These are phyloP conservation scores for Diarsia brunnea DNA, from an alignment of 2,888 invertebrate genomes.

Conservation along the genomic window DNA sequence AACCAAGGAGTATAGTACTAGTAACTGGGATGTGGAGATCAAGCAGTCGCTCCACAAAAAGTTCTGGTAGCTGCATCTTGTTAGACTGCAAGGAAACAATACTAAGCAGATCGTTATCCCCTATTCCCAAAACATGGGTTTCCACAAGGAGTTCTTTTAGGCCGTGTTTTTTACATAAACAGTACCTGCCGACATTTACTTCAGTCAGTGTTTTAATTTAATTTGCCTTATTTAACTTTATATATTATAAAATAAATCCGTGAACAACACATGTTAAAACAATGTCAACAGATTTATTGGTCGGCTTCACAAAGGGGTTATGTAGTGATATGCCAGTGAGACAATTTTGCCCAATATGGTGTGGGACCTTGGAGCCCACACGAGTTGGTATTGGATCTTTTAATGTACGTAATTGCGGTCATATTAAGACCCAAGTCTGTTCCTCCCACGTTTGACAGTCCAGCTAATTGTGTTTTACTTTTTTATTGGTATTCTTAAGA, in stretches of 20 bases:
- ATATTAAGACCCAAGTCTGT: slow-evolving; percentile 83
- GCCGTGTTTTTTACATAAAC: slow-evolving; percentile 2
- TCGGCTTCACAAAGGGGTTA: slow-evolving; percentile 74
- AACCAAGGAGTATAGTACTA: neutral
- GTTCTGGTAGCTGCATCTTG: neutral
- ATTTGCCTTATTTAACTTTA: slow-evolving; percentile 9
- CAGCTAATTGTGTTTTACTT: slow-evolving; percentile 72
- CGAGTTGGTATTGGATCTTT: slow-evolving; percentile 83
- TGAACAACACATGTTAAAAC: slow-evolving; percentile 56
- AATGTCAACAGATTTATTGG: slow-evolving; percentile 64
- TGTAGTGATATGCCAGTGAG: slow-evolving; percentile 75
- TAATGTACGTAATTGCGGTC: slow-evolving; percentile 87
- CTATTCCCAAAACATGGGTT: neutral
- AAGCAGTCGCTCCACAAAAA: neutral
- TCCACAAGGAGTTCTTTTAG: slow-evolving; percentile 11
- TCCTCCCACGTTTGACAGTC: slow-evolving; percentile 79
- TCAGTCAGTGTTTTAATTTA: neutral
- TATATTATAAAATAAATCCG: slow-evolving; percentile 44
- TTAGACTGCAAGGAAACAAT: neutral
- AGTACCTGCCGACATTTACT: neutral
- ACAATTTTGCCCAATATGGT: slow-evolving; percentile 86
- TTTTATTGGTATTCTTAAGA: slow-evolving; percentile 67
- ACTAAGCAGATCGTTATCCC: neutral
- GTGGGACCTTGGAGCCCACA: slow-evolving; percentile 86
- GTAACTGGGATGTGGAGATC: neutral